Conservation (phyloP, 2,113 vertebrate species). For the Glaucomys volans region DNA sequence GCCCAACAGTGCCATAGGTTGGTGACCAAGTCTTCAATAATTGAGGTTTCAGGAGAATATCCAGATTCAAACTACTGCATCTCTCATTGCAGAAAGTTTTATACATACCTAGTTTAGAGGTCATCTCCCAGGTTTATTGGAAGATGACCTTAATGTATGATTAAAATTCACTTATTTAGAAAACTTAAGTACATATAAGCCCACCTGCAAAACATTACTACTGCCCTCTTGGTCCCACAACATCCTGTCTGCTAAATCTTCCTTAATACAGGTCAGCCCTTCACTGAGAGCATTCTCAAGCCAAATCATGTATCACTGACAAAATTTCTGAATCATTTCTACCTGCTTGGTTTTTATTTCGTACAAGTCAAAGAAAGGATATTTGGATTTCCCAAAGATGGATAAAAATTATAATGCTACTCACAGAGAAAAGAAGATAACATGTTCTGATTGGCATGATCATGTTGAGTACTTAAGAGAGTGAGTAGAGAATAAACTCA, state of each 20-base stretch:
- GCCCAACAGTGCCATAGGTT: neutral
- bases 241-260: neutral
- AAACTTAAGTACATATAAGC: neutral
- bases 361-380: slow-evolving; percentile 39
- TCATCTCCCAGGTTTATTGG: neutral
- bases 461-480: neutral
- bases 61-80: neutral
- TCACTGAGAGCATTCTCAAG: neutral
- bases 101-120: neutral
- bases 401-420: neutral
- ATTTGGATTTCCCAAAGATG: neutral
- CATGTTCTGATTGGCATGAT: neutral
- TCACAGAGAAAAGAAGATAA: neutral
- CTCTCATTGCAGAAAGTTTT: neutral
- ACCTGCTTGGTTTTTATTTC: slow-evolving; percentile 12
- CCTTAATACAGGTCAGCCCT: neutral
- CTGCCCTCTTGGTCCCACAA: neutral
- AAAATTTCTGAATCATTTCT: slow-evolving; percentile 52
- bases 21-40: neutral
- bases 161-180: slow-evolving; percentile 29
- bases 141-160: neutral
- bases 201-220: neutral
- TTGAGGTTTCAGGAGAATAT: neutral
- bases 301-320: neutral
- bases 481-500: neutral